Evolutionary conservation across 2,888 invertebrate species (phyloP), one percentile per base, ranked within the genome.

Genomic region (Sminthurinus aureus): DNA sequence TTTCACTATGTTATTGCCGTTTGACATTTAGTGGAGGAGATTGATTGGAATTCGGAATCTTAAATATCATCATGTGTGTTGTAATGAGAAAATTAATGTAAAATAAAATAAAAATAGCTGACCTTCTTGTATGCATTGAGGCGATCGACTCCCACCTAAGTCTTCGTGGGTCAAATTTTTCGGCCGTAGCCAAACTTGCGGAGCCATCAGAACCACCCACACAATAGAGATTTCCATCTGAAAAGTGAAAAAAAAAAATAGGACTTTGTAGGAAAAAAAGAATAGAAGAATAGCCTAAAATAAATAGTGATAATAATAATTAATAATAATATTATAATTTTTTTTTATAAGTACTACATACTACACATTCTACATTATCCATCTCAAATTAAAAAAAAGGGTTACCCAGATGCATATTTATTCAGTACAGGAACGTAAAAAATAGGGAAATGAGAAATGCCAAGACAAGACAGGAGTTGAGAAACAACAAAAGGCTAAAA

Each of bases 81-180:
- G 38, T 38, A 38, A 38, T 38, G 38, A 38, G 6, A 38, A 38
- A 38, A 38, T 6, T 38, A 38, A 38, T 38, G 6, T 38, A 38
- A 38, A 38, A 38, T 38, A 38, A 38, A 38, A 38, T 38, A 38
- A 38, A 38, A 38, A 38, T 38, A 38, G 38, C 38, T 38, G 26
- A 93, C 93, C 94, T 92, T 89, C 93, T 90, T 52, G 93, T 93
- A 87, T 93, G 93, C 94, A 94, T 94, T 0, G 93, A 91, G 15
- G 93, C 92, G 76, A 94, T 93, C 0, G 93, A 93, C 89, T 94
- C 94, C 94, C 94, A 94, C 13, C 92, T 91, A 88, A 93, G 93
- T 85, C 93, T 90, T 51, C 93, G 90, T 2, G 93, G 91, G 89
- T 93, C 93, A 87, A 93, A 93, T 77, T 93, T 90, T 89, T 94